Conservation (phyloP, 2,888 invertebrate species). For the Gerris lacustris region DNA sequence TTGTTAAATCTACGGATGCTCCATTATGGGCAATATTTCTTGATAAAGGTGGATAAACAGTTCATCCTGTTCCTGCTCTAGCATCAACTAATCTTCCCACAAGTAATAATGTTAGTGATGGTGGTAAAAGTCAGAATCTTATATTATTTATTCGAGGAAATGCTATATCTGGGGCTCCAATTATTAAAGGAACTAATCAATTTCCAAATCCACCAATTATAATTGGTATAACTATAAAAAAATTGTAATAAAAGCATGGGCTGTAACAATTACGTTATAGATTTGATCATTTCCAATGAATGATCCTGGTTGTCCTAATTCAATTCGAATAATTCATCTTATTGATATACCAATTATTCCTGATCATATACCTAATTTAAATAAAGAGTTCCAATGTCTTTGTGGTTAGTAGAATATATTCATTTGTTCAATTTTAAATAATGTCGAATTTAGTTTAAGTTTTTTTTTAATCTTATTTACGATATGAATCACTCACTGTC, state of each 20-base stretch:
- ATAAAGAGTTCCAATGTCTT: constrained; percentile 49
- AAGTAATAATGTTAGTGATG: constrained; percentile 52
- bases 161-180: constrained; percentile 67
- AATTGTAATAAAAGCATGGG: constrained; percentile 72
- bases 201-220: constrained; percentile 76
- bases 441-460: too few relatives aligned
- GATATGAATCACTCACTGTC: too few relatives aligned
- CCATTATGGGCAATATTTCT: constrained; percentile 43
- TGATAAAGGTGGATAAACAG: constrained; percentile 17
- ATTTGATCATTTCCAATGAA: constrained; percentile 62
- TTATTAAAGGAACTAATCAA: constrained; percentile 62
- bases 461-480: too few relatives aligned
- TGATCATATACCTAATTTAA: constrained; percentile 51
- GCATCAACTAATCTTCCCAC: constrained; percentile 37
- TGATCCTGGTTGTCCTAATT: constrained; percentile 53
- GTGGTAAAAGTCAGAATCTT: constrained; percentile 67
- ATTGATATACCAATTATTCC: constrained; percentile 57
- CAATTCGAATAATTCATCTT: constrained; percentile 58
- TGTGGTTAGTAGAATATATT: constrained; percentile 59
- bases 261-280: constrained; percentile 66
- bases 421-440: constrained; percentile 47
- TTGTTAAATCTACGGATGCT: constrained; percentile 58
- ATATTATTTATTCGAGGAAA: constrained; percentile 75
- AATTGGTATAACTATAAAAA: constrained; percentile 61
- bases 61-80: constrained; percentile 17